Conservation (phyloP, 2,113 vertebrate genomes). For the Mellivora capensis region DNA sequence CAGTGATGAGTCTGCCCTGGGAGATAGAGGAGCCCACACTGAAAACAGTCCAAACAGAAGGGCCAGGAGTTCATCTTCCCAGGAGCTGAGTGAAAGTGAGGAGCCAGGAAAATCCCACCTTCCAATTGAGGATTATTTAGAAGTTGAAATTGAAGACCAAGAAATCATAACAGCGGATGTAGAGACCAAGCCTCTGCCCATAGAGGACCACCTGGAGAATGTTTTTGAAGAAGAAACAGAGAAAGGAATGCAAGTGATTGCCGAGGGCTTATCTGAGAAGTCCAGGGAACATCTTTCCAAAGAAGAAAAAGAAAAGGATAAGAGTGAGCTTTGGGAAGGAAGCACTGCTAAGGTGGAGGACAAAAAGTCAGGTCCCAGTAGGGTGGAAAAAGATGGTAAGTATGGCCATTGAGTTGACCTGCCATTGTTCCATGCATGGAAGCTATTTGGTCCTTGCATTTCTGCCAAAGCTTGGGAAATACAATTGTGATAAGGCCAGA, state of each 20-base stretch:
- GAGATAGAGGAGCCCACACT: not conserved
- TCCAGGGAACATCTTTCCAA: not conserved
- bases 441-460: not conserved
- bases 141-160: conserved; percentile 48
- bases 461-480: conserved; percentile 6
- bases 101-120: not conserved
- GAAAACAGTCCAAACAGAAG: not conserved
- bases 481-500: not conserved
- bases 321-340: conserved; percentile 36
- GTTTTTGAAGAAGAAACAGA: not conserved
- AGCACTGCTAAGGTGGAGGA: not conserved
- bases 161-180: not conserved
- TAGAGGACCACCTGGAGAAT: not conserved
- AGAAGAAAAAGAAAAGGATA: conserved; percentile 1
- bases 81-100: not conserved
- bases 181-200: not conserved
- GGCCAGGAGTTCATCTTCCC: not conserved
- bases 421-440: conserved; percentile 1
- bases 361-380: not conserved
- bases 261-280: not conserved
- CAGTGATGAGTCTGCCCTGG: conserved; percentile 75
- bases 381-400: conserved; percentile 83
- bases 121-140: conserved; percentile 5
- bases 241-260: not conserved
- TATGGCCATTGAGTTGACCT: conserved; percentile 56